Percentiles rank a stretch among this genome's conserved stretches.
Conservation (phyloP, 2,888 invertebrate species). For the Phengaris arion region DNA sequence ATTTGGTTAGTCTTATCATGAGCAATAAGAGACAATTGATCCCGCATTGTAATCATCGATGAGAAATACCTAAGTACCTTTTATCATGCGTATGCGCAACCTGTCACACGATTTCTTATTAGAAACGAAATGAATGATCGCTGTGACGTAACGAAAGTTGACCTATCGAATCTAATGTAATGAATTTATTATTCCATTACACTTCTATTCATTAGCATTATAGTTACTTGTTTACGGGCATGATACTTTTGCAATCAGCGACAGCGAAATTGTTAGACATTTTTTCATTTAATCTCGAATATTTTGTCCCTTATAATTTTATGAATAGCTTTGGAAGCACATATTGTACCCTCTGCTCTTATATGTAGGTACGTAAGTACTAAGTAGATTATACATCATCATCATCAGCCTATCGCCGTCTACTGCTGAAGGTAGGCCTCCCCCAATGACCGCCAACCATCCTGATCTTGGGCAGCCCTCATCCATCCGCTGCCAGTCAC, state of each 20-base stretch:
- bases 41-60: neutral
- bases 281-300: neutral
- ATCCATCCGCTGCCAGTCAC: too few relatives aligned
- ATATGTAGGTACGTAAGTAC: too few relatives aligned
- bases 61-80: neutral
- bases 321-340: too few relatives aligned
- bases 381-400: too few relatives aligned
- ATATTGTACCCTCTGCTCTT: too few relatives aligned
- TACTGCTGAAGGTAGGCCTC: too few relatives aligned
- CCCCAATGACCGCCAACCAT: too few relatives aligned
- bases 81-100: conserved; percentile 10
- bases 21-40: neutral
- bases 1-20: too few relatives aligned
- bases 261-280: neutral
- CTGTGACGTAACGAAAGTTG: neutral
- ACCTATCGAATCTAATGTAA: conserved; percentile 16
- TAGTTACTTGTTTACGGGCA: conserved; percentile 9
- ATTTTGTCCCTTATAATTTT: too few relatives aligned
- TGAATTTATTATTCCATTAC: conserved; percentile 17
- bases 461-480: too few relatives aligned
- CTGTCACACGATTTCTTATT: conserved; percentile 19
- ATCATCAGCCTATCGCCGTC: too few relatives aligned
- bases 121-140: conserved; percentile 7
- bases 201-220: conserved; percentile 28
- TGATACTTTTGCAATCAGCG: conserved; percentile 1